Percentiles rank a stretch among this genome's conserved stretches.
These are phyloP conservation scores for Crenuchus spilurus DNA, from an alignment of 2,797 vertebrate species.

Conservation along the genomic window DNA sequence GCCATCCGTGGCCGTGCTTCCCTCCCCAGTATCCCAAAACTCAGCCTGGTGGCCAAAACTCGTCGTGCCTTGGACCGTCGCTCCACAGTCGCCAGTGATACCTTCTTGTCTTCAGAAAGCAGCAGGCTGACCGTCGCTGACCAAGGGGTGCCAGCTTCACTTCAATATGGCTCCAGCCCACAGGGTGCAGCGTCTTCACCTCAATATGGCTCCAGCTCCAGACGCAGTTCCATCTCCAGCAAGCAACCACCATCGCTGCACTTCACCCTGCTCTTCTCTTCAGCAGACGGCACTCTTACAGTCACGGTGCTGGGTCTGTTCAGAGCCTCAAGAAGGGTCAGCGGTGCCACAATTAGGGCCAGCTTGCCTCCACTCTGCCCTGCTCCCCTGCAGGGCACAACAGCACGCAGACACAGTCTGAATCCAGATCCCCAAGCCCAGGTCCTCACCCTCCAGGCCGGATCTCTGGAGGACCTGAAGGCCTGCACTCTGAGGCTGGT, in stretches of 20 bases:
- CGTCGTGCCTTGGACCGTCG: conserved; percentile 66
- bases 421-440: conserved; percentile 70
- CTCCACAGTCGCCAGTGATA: conserved; percentile 71
- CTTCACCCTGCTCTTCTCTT: conserved; percentile 77
- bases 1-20: conserved; percentile 69
- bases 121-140: conserved; percentile 50
- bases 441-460: conserved; percentile 73
- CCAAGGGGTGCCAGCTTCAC: conserved; percentile 36
- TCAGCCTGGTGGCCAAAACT: conserved; percentile 71
- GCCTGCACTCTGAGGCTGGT: conserved; percentile 74
- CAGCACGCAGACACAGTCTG: conserved; percentile 70
- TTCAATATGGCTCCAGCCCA: conserved; percentile 57
- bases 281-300: conserved; percentile 65
- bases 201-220: conserved; percentile 30
- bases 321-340: conserved; percentile 68
- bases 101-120: conserved; percentile 62
- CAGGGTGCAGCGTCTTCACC: conserved; percentile 23
- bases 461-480: conserved; percentile 70
- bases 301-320: conserved; percentile 75
- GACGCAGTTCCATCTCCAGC: conserved; percentile 44
- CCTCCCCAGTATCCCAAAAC: conserved; percentile 74
- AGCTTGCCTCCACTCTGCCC: conserved; percentile 77
- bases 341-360: conserved; percentile 71
- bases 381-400: conserved; percentile 62
- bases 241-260: conserved; percentile 72